A percentile compares a stretch with the other conserved stretches of the same genome.
Evolutionary conservation across 2,888 invertebrate genomes (phyloP).

Genomic region (Phyto melanocephala): DNA sequence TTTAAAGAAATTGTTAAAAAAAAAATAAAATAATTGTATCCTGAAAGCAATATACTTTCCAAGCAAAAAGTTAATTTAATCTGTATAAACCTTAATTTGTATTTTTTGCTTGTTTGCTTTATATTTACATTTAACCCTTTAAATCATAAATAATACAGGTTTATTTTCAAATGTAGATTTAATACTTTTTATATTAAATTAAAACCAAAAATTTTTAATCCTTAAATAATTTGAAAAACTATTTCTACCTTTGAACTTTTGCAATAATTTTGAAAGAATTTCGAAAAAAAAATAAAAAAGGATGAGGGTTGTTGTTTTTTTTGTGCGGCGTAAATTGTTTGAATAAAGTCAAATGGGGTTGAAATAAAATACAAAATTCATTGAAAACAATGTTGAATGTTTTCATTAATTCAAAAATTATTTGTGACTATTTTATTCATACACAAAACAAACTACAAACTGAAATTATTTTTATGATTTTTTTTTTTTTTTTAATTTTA

Average conservation of each 20-base stretch:
- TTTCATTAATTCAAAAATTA: constrained; percentile 14
- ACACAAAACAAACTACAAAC: neutral
- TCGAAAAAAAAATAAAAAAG: neutral
- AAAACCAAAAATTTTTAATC: constrained; percentile 38
- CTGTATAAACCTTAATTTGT: too few species aligned
- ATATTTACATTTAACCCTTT: neutral
- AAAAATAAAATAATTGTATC: too few species aligned
- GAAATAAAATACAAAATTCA: neutral
- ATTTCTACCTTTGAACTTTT: constrained; percentile 58
- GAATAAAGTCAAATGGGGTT: constrained; percentile 26
- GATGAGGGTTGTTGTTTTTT: constrained; percentile 3
- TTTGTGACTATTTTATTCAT: neutral
- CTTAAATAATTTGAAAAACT: constrained; percentile 59
- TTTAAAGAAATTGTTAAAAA: too few species aligned
- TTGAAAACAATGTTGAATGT: neutral
- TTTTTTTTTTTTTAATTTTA: neutral
- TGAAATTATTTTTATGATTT: neutral
- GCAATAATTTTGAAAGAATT: constrained; percentile 27
- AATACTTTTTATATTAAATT: constrained; percentile 10
- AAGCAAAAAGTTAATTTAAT: too few species aligned
- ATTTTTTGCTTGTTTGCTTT: too few species aligned
- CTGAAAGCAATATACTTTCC: too few species aligned
- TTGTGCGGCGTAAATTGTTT: constrained; percentile 24
- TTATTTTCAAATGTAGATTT: neutral
- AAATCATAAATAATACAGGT: neutral